phyloP scores from a whole-genome alignment of 2,888 invertebrate genomes.

The Amphipyra tragopoginis region DNA sequence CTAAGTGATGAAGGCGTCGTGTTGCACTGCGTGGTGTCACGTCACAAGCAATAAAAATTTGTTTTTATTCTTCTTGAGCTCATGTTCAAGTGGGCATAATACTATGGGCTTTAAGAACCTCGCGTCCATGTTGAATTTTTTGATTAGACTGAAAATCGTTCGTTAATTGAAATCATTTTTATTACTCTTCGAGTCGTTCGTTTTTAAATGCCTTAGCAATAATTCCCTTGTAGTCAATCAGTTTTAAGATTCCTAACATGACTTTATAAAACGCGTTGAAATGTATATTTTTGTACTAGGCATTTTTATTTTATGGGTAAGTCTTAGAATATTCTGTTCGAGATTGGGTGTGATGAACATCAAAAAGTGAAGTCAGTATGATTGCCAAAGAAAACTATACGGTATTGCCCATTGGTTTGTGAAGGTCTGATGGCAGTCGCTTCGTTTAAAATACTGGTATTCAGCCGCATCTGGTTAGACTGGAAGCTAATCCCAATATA shows the following conservation, averaged over 20 bases:
- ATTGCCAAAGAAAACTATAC: no score
- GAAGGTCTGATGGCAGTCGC: no score
- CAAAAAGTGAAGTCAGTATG: neutral
- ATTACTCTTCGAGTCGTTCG: conserved; percentile 10
- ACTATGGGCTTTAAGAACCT: no score
- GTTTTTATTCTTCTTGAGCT: no score
- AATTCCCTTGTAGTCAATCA: neutral
- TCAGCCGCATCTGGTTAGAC: no score
- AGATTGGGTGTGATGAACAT: neutral
- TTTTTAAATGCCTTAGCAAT: conserved; percentile 9
- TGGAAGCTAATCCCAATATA: no score
- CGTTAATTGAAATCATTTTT: conserved; percentile 34
- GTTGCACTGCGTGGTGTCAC: no score
- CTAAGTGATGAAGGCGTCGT: no score
- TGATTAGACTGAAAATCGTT: conserved; percentile 6
- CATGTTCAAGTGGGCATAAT: neutral
- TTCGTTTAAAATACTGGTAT: no score
- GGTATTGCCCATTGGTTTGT: no score
- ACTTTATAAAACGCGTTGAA: conserved; percentile 16
- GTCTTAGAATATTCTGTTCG: conserved; percentile 4
- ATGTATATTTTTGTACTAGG: conserved; percentile 41
- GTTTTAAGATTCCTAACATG: conserved; percentile 20
- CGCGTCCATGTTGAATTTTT: neutral
- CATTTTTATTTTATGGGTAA: conserved; percentile 42
- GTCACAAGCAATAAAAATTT: no score